A percentile compares a stretch with the other conserved stretches of the same genome.
Evolutionary conservation across 2,888 invertebrate species (phyloP).

Genomic region (Diaprepes abbreviatus): DNA sequence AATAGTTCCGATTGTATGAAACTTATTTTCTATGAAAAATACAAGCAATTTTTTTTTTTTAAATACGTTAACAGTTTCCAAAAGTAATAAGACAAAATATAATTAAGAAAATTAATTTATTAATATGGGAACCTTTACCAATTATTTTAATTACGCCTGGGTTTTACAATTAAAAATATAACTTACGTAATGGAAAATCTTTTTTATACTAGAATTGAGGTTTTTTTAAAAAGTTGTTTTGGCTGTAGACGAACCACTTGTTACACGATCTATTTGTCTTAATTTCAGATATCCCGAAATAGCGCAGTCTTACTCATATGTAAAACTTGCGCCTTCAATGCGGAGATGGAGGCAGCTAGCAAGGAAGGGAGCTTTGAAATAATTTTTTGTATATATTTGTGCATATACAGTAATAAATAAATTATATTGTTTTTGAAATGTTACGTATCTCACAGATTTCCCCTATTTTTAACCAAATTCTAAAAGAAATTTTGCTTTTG

Average conservation of each 20-base stretch:
- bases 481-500: conserved; percentile 23
- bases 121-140: no score
- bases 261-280: background rate
- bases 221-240: no score
- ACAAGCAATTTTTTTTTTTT: no score
- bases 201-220: no score
- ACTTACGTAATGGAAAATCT: no score
- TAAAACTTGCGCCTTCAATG: conserved; percentile 56
- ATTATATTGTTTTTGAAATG: background rate
- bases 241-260: background rate
- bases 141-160: no score
- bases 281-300: conserved; percentile 55
- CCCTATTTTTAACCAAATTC: background rate
- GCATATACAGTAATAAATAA: conserved; percentile 1
- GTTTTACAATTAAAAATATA: no score
- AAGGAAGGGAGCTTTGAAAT: conserved; percentile 18
- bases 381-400: background rate
- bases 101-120: no score
- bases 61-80: no score
- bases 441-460: conserved; percentile 26
- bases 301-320: conserved; percentile 53
- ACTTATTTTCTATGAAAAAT: no score
- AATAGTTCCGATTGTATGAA: no score
- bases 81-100: no score
- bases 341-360: conserved; percentile 54